These are phyloP conservation scores for Nycticebus coucang DNA, from an alignment of 2,113 vertebrate genomes.

Conservation along the genomic window DNA sequence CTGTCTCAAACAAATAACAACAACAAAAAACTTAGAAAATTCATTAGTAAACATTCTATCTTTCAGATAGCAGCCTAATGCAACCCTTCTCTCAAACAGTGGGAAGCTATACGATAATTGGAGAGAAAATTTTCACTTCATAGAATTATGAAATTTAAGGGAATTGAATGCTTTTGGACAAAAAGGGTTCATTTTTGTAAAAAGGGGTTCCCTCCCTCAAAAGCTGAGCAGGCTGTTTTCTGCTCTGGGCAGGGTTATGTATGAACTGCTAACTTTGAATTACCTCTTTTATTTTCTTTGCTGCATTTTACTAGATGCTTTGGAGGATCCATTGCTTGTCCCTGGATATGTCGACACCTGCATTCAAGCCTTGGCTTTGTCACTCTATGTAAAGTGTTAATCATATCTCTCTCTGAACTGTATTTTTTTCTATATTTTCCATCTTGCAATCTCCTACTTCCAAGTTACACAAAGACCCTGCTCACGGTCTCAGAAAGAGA, in stretches of 20 bases:
- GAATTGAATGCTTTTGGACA: background rate
- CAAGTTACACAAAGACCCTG: background rate
- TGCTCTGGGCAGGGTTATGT: fast-evolving
- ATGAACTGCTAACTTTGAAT: fast-evolving
- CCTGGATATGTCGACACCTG: background rate
- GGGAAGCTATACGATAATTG: background rate
- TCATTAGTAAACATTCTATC: too few species aligned
- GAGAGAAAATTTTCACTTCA: background rate
- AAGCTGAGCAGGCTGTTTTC: background rate
- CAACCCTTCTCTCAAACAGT: background rate
- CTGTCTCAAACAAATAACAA: too few species aligned
- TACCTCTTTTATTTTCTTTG: background rate
- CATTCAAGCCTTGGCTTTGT: background rate
- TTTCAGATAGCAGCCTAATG: background rate
- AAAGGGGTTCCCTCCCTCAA: too few species aligned
- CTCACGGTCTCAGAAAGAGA: background rate
- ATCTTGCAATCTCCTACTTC: background rate
- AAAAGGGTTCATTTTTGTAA: background rate
- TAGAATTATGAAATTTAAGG: fast-evolving
- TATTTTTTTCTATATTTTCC: background rate
- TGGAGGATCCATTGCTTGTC: background rate
- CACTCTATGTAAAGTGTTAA: background rate
- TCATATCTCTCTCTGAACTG: background rate
- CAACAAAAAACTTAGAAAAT: background rate
- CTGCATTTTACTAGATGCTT: background rate